Base-by-base conservation (phyloP, 2,888 invertebrate species). In the Ormyrus rosae region DNA sequence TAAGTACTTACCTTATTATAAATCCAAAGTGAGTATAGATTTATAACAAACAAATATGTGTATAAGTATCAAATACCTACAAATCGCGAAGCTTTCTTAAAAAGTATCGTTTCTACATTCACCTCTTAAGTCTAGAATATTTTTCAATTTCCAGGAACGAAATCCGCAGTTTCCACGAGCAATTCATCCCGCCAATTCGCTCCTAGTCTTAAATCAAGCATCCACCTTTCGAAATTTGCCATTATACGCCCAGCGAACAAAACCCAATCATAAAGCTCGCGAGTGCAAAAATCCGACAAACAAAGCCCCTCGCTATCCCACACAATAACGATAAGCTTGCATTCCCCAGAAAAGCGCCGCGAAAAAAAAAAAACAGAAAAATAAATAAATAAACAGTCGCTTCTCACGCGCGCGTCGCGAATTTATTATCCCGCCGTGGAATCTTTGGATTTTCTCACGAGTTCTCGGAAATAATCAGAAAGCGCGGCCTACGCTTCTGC, bases 381-480 rank as follows among this genome's bases (percentile, higher is more conserved):
- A 34, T 2, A 4, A 34, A 34, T 1, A 34, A 34, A 34, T 19
- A 34, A 34, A 34, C 34, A 34, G 34, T 34, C 34, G 34, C 34
- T 34, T 34, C 45, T 46, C 71, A 70, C 56, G 46, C 45, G 50
- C 56, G 46, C 45, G 50, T 71, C 56, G 69, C 48, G 46, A 72
- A 72, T 72, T 55, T 58, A 71, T 71, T 48, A 19, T 46, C 65
- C 11, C 48, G 10, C 9, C 46, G 13, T 11, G 58, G 64, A 75
- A 70, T 67, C 60, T 10, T 60, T 51, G 10, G 69, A 69, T 84
- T 84, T 84, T 85, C 84, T 84, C 83, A 84, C 83, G 82, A 78
- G 73, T 84, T 84, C 83, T 76, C 81, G 84, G 84, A 84, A 84
- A 85, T 85, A 84, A 85, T 84, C 84, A 84, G 68, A 61, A 81